Evolutionary conservation across 2,113 vertebrate species (phyloP).

Genomic region (Ornithorhynchus anatinus): DNA sequence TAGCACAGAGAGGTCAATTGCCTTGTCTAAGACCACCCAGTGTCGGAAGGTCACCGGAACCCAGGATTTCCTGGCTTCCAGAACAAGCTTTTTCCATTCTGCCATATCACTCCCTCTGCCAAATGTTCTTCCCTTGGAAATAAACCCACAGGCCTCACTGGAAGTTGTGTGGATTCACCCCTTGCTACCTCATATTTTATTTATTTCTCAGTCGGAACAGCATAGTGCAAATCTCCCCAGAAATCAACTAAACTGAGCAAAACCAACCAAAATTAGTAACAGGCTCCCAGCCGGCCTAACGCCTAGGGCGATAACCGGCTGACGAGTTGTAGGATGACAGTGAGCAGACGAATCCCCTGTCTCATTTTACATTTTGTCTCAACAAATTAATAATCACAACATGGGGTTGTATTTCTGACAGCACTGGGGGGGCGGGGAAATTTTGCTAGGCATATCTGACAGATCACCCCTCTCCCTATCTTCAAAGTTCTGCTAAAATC

Average conservation of each 20-base stretch:
- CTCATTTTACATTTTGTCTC: slow-evolving; percentile 5
- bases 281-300: background rate
- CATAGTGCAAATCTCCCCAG: background rate
- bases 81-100: too few species aligned
- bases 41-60: too few species aligned
- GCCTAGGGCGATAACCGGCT: slow-evolving; percentile 22
- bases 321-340: slow-evolving; percentile 37
- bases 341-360: slow-evolving; percentile 32
- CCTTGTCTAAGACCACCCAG: too few species aligned
- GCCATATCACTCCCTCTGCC: too few species aligned
- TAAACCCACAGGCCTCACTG: slow-evolving; percentile 11
- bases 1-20: too few species aligned
- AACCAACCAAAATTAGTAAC: slow-evolving; percentile 23
- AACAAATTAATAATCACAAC: slow-evolving; percentile 11
- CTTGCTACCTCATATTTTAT: slow-evolving; percentile 5
- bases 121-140: slow-evolving; percentile 8
- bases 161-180: slow-evolving; percentile 1
- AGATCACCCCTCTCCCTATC: too few species aligned
- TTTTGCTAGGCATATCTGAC: too few species aligned
- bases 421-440: too few species aligned
- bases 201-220: slow-evolving; percentile 44
- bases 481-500: too few species aligned
- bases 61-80: too few species aligned
- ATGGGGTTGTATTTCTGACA: too few species aligned
- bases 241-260: slow-evolving; percentile 22